phyloP scores from a whole-genome alignment of 2,888 invertebrate genomes.

The Cosmia trapezina region DNA sequence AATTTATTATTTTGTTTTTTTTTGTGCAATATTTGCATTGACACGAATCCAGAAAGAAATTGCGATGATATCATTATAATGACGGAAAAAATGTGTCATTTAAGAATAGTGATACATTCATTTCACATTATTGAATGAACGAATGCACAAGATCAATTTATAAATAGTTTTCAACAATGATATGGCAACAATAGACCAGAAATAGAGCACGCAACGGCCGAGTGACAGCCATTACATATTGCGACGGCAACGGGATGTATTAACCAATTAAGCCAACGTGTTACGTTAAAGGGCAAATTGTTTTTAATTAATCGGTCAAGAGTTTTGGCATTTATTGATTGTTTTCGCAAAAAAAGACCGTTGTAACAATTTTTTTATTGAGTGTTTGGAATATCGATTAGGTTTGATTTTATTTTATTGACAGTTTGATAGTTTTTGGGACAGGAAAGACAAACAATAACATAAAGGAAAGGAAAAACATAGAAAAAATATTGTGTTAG shows the following conservation, averaged over 20 bases:
- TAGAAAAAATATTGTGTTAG: conserved; percentile 77
- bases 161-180: conserved; percentile 48
- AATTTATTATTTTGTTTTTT: background rate
- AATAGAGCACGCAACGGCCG: conserved; percentile 80
- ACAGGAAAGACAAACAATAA: conserved; percentile 72
- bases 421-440: background rate
- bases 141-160: conserved; percentile 20
- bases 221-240: conserved; percentile 71
- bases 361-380: background rate
- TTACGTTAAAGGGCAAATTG: conserved; percentile 75
- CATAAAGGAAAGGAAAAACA: conserved; percentile 70
- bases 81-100: background rate
- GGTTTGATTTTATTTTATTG: background rate
- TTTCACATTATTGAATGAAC: conserved; percentile 16
- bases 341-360: background rate
- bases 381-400: background rate
- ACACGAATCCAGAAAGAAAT: background rate
- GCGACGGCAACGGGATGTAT: conserved; percentile 76
- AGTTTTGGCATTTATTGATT: conserved; percentile 10
- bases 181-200: conserved; percentile 63
- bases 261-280: conserved; percentile 80
- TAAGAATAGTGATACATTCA: conserved; percentile 10
- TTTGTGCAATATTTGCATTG: background rate
- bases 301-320: conserved; percentile 71
- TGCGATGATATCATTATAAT: background rate